phyloP scores from a whole-genome alignment of 2,113 vertebrate species.

The Pleuronectes platessa region DNA sequence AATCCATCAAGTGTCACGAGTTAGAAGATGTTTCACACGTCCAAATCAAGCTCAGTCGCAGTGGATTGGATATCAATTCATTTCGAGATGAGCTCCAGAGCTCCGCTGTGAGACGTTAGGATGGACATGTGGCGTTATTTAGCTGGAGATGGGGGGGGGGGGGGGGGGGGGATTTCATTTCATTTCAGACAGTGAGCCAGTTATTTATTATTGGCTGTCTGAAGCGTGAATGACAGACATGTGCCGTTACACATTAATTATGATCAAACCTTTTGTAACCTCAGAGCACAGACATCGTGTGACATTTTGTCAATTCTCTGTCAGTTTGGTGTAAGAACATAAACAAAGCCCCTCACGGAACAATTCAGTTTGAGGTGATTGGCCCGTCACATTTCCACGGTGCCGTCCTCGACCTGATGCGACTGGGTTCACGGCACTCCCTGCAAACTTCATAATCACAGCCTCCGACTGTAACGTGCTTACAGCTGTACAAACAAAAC shows the following conservation, averaged over 20 bases:
- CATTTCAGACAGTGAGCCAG: not conserved
- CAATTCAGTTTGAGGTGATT: not conserved
- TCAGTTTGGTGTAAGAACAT: not conserved
- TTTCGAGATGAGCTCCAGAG: not conserved
- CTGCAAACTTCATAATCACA: conserved; percentile 14
- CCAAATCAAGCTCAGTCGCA: not conserved
- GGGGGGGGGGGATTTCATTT: not conserved
- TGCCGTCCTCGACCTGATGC: not conserved
- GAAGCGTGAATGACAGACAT: not conserved
- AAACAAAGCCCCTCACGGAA: not conserved
- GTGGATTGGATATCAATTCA: not conserved
- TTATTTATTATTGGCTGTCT: not conserved
- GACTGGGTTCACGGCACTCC: not conserved
- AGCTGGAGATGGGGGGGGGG: not conserved
- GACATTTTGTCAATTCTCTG: conserved; percentile 1
- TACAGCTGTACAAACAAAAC: conserved; percentile 59
- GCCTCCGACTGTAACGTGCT: conserved; percentile 35
- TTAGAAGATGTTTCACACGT: not conserved
- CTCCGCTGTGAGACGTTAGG: not conserved
- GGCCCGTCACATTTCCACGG: not conserved
- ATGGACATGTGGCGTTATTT: not conserved
- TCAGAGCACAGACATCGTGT: not conserved
- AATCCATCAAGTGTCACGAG: not conserved
- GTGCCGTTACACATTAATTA: not conserved
- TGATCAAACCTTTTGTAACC: not conserved